phyloP scores from a whole-genome alignment of 2,888 invertebrate genomes.

The Brenthis hecate region DNA sequence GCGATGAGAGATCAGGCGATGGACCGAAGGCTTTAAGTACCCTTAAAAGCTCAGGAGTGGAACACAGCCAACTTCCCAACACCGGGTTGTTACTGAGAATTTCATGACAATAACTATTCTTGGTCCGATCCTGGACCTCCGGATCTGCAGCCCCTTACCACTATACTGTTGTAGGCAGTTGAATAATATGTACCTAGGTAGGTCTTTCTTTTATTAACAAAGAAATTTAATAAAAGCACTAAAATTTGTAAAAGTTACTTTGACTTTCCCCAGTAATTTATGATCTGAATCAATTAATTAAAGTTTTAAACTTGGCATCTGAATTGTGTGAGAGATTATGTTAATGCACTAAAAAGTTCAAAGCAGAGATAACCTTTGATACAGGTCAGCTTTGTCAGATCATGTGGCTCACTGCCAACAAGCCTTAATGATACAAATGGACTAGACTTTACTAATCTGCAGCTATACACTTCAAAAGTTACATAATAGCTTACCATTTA shows the following conservation, averaged over 20 bases:
- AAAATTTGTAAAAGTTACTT: not conserved
- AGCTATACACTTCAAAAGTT: conserved; percentile 9
- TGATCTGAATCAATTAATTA: not conserved
- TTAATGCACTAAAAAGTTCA: not conserved
- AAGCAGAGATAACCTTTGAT: conserved; percentile 4
- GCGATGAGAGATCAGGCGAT: too few relatives aligned
- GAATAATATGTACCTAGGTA: too few relatives aligned
- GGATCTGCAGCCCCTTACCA: too few relatives aligned
- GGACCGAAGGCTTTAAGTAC: too few relatives aligned
- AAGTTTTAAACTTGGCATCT: not conserved
- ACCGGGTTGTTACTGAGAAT: too few relatives aligned
- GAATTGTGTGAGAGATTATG: not conserved
- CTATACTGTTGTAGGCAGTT: too few relatives aligned
- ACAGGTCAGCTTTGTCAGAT: conserved; percentile 16
- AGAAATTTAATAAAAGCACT: too few relatives aligned
- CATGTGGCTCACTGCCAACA: conserved; percentile 13
- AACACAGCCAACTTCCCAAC: too few relatives aligned
- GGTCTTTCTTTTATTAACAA: too few relatives aligned
- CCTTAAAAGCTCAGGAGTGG: too few relatives aligned
- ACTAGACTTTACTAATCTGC: conserved; percentile 4
- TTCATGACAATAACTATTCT: too few relatives aligned
- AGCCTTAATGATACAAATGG: conserved; percentile 14
- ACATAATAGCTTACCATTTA: conserved; percentile 1
- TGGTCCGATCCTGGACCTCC: too few relatives aligned
- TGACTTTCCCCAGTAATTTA: not conserved